Evolutionary conservation across 2,888 invertebrate species (phyloP), one percentile per base, ranked within the genome.

Genomic region (Oscheius sp.): DNA sequence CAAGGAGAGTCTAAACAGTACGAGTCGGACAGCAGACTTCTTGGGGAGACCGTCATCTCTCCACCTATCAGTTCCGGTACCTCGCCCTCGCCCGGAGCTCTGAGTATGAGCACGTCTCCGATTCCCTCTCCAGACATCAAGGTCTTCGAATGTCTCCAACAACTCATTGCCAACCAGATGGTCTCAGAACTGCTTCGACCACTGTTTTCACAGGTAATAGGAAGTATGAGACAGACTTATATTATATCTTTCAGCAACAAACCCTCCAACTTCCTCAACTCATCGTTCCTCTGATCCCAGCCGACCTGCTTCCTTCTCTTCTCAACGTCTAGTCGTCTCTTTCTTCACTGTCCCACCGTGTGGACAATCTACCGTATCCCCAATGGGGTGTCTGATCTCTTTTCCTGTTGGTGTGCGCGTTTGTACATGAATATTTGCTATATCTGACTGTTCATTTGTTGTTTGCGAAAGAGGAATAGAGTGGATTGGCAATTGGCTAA

Each of bases 281-380:
- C 35, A 5, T 70, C 5, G 29, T 70, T 2, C 70, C 70, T n/a
- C 48, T 42, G n/a, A n/a, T 70, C 3, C 42, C 60, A 21, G 7
- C 60, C 7, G 60, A 35, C 42, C 32, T 51, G 1, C 57, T 70
- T 11, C 70, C 53, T 13, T 53, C 50, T 33, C 66, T 66, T 32
- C 47, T 58, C 37, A 47, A 57, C 48, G 29, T 29, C 70, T 57
- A 35, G 33, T 37, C 33, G 29, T 59, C 33, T 63, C 29, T 47
- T 63, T 35, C 63, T 70, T 58, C 11, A 59, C 48, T 70, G 70
- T 70, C 58, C 59, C 13, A 21, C 9, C 50, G 62, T 62, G 13
- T 37, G 62, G 62, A 62, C 51, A 60, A 72, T 29, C n/a, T 53
- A 60, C 60, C 51, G 72, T 72, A 72, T 72, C 72, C 72, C 72